These are phyloP conservation scores for Erannis defoliaria DNA, from an alignment of 2,888 invertebrate genomes.

Conservation along the genomic window DNA sequence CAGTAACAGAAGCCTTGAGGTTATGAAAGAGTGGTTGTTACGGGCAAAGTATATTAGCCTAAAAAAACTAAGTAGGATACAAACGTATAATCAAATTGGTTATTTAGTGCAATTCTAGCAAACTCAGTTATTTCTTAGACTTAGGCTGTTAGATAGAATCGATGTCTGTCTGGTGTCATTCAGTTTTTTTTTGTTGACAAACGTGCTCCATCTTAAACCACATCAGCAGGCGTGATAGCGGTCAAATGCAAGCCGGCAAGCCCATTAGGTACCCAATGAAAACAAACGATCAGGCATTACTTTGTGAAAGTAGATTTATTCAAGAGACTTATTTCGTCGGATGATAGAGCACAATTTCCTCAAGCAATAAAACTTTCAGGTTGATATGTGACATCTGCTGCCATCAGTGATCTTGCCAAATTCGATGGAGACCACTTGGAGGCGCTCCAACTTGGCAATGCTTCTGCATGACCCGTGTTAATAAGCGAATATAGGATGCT, in stretches of 20 bases:
- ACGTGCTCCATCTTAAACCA: too few relatives aligned
- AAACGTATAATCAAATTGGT: too few relatives aligned
- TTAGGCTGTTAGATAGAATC: too few relatives aligned
- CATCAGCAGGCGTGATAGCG: too few relatives aligned
- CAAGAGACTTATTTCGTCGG: not conserved
- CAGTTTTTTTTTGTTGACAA: too few relatives aligned
- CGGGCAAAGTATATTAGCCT: not conserved
- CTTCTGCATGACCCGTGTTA: conserved; percentile 69
- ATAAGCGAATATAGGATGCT: conserved; percentile 56
- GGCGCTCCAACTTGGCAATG: conserved; percentile 77
- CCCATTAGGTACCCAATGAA: not conserved
- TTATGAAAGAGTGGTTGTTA: not conserved
- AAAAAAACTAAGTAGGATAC: too few relatives aligned
- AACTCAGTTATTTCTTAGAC: too few relatives aligned
- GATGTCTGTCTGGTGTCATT: too few relatives aligned
- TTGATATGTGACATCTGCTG: conserved; percentile 71
- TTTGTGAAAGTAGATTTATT: not conserved
- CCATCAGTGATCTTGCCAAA: conserved; percentile 79
- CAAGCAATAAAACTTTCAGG: conserved; percentile 51
- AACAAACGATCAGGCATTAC: not conserved
- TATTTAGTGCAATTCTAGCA: too few relatives aligned
- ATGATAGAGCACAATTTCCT: not conserved
- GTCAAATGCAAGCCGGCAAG: not conserved
- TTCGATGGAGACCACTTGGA: conserved; percentile 77
- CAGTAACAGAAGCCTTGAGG: not conserved